Evolutionary conservation across 2,888 invertebrate genomes (phyloP).

Genomic region (Chrysopilus asiliformis): DNA sequence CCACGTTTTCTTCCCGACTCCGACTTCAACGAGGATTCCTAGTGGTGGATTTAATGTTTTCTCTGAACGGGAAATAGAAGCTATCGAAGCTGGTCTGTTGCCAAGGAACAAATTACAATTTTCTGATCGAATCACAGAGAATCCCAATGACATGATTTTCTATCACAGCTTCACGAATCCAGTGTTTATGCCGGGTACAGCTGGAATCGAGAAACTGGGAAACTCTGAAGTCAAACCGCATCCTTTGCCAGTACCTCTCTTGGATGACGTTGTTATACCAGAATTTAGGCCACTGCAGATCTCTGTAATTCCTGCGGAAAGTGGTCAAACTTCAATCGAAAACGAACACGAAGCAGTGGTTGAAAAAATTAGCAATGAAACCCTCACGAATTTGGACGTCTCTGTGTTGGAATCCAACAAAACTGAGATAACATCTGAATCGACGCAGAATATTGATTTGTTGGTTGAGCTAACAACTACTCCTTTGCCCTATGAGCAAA

Average conservation of each 20-base stretch:
- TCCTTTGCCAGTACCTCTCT: slow-evolving; percentile 48
- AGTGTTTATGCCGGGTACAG: slow-evolving; percentile 44
- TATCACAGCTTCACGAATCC: slow-evolving; percentile 58
- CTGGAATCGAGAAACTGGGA: slow-evolving; percentile 49
- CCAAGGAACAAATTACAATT: slow-evolving; percentile 14
- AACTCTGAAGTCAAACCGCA: slow-evolving; percentile 48
- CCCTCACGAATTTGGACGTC: background rate
- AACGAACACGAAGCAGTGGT: slow-evolving; percentile 16
- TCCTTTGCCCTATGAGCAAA: too few species aligned
- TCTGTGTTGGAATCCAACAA: background rate
- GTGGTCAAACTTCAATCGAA: background rate
- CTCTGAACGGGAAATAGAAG: slow-evolving; percentile 18
- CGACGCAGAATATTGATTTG: background rate
- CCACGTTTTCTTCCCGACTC: slow-evolving; percentile 16
- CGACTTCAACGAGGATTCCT: slow-evolving; percentile 9
- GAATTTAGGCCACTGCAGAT: slow-evolving; percentile 26
- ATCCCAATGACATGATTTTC: slow-evolving; percentile 28
- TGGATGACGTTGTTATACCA: slow-evolving; percentile 32
- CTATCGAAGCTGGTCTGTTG: slow-evolving; percentile 20
- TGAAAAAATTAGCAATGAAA: background rate
- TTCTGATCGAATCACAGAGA: slow-evolving; percentile 10
- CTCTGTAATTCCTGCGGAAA: slow-evolving; percentile 4
- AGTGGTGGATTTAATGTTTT: slow-evolving; percentile 2
- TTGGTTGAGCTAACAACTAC: too few species aligned
- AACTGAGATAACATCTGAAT: too few species aligned